A percentile compares a stretch with the other conserved stretches of the same genome.
Conservation (phyloP, 2,113 vertebrate genomes). For the Pteronura brasiliensis region DNA sequence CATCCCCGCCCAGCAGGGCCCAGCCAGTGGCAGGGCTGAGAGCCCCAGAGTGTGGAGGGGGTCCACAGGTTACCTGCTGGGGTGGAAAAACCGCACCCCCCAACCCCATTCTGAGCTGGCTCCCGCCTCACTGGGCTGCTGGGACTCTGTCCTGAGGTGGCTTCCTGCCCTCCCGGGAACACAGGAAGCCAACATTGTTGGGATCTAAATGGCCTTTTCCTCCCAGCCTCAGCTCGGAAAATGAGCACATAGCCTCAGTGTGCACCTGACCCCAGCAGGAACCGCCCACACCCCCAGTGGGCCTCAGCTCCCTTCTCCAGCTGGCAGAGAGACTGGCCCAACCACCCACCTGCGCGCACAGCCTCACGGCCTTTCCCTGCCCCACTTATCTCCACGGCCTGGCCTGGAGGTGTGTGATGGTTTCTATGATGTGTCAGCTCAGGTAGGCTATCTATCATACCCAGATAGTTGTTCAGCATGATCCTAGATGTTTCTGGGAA, state of each 20-base stretch:
- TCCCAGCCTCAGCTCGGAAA: slow-evolving; percentile 68
- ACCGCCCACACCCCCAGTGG: not conserved
- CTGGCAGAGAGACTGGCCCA: not conserved
- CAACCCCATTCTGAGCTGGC: not conserved
- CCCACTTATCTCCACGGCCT: not conserved
- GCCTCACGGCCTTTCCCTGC: not conserved
- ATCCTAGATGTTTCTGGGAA: not conserved
- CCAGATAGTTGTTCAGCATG: not conserved
- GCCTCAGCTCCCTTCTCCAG: not conserved
- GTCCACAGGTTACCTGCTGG: not conserved
- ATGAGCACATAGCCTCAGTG: slow-evolving; percentile 51
- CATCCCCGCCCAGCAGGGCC: not conserved
- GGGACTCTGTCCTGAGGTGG: slow-evolving; percentile 42
- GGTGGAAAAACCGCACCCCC: not conserved
- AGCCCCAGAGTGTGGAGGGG: not conserved
- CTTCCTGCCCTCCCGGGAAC: slow-evolving; percentile 81
- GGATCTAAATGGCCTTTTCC: slow-evolving; percentile 78
- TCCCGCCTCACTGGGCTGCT: slow-evolving; percentile 20
- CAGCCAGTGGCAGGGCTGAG: not conserved
- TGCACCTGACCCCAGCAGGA: slow-evolving; percentile 66
- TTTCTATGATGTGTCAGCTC: not conserved
- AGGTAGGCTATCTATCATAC: not conserved
- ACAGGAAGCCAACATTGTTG: slow-evolving; percentile 86
- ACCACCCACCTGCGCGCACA: not conserved
- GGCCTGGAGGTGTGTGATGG: not conserved